Evolutionary conservation across 2,797 vertebrate species (phyloP), one percentile per base, ranked within the genome.

Genomic region (Lepilemur septentrionalis): DNA sequence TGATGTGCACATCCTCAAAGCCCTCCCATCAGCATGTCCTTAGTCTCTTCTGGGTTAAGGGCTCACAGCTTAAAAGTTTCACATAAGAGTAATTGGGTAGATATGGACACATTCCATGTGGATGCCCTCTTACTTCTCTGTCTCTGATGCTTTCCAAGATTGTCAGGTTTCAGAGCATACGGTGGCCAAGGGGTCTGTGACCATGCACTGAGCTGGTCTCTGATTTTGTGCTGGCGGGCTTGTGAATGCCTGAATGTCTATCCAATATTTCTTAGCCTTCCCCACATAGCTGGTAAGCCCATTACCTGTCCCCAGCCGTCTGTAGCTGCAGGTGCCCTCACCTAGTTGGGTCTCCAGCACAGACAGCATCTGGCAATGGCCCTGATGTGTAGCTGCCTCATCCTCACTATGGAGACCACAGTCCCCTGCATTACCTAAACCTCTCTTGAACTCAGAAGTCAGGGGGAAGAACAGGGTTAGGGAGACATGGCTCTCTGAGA

Each of bases 21-120:
- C 4, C 63, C 30, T 57, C 8, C 32, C 32, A 25, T 20, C 18
- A 38, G 46, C 10, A 4, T 23, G 22, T 52, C 32, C 15, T 61
- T 9, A 28, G 2, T 48, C 59, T 84, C 28, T 63, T 43, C 38
- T 35, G 23, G 6, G 2, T 20, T 28, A 61, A 69, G 14, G 20
- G 15, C 38, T 91, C 81, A 59, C 28, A 50, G 7, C 41, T 55
- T 28, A 65, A 79, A 90, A 25, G 86, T 28, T 28, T 46, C 48
- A 13, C 0, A 3, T 22, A 8, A 20, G 41, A 32, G 41, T 43
- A 3, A 38, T 1, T 52, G 32, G 25, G 57, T 43, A 7, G 4
- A 17, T 13, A 20, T 8, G 22, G 2, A 8, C 7, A 9, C 14
- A 23, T 35, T 61, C 35, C 38, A 6, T 17, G 17, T 48, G 35